Evolutionary conservation across 1,140 invertebrate species (phyloP).

Genomic region (Camponotus vicinus): DNA sequence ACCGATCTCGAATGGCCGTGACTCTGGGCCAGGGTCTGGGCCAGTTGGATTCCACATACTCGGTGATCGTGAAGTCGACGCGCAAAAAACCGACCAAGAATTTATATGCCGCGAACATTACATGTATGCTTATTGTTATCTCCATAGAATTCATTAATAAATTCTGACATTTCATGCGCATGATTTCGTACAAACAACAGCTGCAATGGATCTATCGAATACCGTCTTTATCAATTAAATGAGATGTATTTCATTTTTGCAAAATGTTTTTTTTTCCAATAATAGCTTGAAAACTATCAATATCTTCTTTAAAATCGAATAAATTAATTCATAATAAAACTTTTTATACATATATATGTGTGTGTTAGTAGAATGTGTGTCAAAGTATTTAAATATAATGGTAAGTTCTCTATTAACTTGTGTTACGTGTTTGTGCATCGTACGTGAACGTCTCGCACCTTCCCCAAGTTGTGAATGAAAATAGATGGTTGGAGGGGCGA

Average conservation of each 20-base stretch:
- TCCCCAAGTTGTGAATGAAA: constrained; percentile 69
- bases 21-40: constrained; percentile 66
- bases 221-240: background rate
- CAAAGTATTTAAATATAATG: background rate
- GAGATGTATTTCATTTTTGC: background rate
- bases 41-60: constrained; percentile 62
- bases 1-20: constrained; percentile 69
- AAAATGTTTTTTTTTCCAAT: background rate
- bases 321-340: too few species aligned
- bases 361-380: background rate
- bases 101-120: constrained; percentile 18
- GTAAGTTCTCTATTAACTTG: constrained; percentile 52
- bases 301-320: background rate
- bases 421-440: constrained; percentile 49
- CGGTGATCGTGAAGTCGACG: constrained; percentile 44
- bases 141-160: constrained; percentile 32
- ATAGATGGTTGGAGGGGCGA: constrained; percentile 50
- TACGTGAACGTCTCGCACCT: constrained; percentile 60
- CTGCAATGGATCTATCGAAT: background rate
- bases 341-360: too few species aligned
- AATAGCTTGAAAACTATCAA: background rate
- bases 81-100: constrained; percentile 33
- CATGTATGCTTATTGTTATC: background rate
- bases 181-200: background rate
- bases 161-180: background rate